A percentile compares a stretch with the other conserved stretches of the same genome.
These are phyloP conservation scores for Anastatus disparis DNA, from an alignment of 1,140 invertebrate genomes.

Conservation along the genomic window DNA sequence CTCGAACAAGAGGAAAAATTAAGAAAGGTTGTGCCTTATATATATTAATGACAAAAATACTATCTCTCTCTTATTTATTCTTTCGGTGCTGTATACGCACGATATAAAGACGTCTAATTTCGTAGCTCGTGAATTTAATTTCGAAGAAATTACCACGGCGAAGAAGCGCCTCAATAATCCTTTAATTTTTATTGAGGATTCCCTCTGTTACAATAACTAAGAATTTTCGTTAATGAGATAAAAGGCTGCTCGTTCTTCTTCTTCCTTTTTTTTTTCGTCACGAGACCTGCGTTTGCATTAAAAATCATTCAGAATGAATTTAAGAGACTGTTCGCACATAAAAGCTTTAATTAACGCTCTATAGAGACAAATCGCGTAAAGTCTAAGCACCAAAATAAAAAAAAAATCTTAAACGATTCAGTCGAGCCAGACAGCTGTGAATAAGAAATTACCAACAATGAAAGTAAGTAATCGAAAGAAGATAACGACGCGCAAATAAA, in stretches of 20 bases:
- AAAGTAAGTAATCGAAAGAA: neutral
- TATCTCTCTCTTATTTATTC: slow-evolving; percentile 5
- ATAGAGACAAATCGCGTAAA: no score
- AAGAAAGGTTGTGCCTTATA: slow-evolving; percentile 5
- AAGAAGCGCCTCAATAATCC: slow-evolving; percentile 1
- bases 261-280: no score
- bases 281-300: no score
- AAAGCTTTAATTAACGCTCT: slow-evolving; percentile 5
- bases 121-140: slow-evolving; percentile 10
- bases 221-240: slow-evolving; percentile 33
- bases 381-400: no score
- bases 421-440: neutral
- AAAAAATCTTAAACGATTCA: no score
- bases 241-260: no score
- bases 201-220: neutral
- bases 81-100: neutral
- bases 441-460: no score
- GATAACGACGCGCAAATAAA: neutral
- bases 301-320: no score
- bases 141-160: neutral
- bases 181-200: slow-evolving; percentile 28
- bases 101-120: slow-evolving; percentile 28
- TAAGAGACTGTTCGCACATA: no score
- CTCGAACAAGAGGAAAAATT: slow-evolving; percentile 33
- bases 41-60: neutral